These are phyloP conservation scores for Tylochromis polylepis DNA, from an alignment of 2,113 vertebrate genomes.

Conservation along the genomic window DNA sequence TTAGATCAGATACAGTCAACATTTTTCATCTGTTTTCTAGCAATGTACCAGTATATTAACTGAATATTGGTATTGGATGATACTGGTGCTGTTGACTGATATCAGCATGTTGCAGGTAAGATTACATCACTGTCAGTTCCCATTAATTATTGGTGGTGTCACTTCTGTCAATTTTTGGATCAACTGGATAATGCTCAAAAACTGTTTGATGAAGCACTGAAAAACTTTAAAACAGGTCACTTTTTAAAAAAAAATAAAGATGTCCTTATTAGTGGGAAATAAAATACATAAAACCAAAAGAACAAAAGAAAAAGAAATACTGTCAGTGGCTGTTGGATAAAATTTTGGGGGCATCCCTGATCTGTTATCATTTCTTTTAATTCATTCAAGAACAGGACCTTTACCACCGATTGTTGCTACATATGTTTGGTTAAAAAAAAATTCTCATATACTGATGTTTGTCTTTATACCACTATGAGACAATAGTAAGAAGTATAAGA, in stretches of 20 bases:
- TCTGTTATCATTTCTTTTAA: background rate
- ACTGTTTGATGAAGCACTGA: background rate
- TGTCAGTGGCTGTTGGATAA: background rate
- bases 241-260: background rate
- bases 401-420: background rate
- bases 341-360: background rate
- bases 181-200: background rate
- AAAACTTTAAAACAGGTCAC: background rate
- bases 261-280: background rate
- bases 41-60: background rate
- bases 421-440: background rate
- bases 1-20: background rate
- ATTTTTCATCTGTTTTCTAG: background rate
- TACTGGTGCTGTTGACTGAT: background rate
- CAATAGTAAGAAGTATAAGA: background rate
- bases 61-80: background rate
- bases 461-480: background rate
- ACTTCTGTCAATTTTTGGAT: background rate
- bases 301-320: background rate
- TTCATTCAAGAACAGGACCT: background rate
- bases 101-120: background rate
- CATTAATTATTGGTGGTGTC: background rate
- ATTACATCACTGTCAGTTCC: background rate
- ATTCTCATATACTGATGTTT: background rate
- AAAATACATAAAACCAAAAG: background rate